Evolutionary conservation across 2,888 invertebrate species (phyloP).

Genomic region (Drosophila longiperda): DNA sequence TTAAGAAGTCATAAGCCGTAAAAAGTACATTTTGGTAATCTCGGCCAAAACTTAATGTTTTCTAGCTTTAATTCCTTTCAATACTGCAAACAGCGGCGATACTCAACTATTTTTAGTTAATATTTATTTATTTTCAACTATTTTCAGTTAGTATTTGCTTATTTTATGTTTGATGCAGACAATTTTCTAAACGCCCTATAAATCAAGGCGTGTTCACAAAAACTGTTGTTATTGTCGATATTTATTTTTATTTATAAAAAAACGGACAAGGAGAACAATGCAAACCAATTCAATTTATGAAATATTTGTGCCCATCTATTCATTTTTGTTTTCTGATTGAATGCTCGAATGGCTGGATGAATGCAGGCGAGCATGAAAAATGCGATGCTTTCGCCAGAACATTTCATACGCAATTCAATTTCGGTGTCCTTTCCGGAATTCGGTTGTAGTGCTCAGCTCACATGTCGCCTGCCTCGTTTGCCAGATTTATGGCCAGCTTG

Average conservation of each 20-base stretch:
- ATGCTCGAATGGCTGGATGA: constrained; percentile 45
- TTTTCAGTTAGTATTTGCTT: background rate
- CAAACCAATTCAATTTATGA: constrained; percentile 71
- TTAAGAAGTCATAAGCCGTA: constrained; percentile 79
- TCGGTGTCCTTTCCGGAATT: constrained; percentile 14
- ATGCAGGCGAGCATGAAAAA: constrained; percentile 51
- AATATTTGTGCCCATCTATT: constrained; percentile 53
- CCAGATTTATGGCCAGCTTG: constrained; percentile 74
- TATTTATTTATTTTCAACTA: background rate
- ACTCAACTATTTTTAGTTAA: too few relatives aligned
- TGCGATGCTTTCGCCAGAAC: constrained; percentile 28
- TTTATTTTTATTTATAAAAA: constrained; percentile 16
- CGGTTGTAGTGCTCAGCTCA: constrained; percentile 32
- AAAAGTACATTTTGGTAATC: constrained; percentile 9
- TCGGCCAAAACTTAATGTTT: constrained; percentile 2
- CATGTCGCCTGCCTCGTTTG: constrained; percentile 37
- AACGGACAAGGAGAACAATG: constrained; percentile 50
- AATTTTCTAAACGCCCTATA: constrained; percentile 57
- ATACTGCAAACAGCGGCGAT: background rate
- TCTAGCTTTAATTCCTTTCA: constrained; percentile 27
- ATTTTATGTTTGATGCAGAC: constrained; percentile 2
- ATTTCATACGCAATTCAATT: constrained; percentile 67
- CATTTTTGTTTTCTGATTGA: constrained; percentile 29
- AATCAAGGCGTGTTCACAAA: constrained; percentile 39
- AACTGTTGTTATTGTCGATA: constrained; percentile 28